Base-by-base conservation (phyloP, 2,797 vertebrate genomes). In the Phylloscopus collybita region DNA sequence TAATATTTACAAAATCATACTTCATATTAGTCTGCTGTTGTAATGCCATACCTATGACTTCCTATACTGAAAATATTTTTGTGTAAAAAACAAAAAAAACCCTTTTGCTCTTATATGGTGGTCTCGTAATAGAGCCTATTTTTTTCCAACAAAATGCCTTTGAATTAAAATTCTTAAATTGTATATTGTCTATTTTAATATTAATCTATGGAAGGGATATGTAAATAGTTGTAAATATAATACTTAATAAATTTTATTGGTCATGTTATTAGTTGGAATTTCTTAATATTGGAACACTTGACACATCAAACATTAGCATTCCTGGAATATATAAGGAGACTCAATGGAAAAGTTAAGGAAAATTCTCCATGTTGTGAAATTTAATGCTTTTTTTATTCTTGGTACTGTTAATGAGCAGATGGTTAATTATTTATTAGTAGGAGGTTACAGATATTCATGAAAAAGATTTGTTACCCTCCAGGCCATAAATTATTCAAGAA, bases 201-300 rank as follows among this genome's bases (percentile, higher is more conserved):
- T 98, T 99, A 99, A 99, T 98, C 98, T 99, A 99, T 99, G 98
- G 98, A 98, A 99, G 97, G 98, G 98, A 98, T 98, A 97, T 99
- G 99, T 99, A 99, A 98, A 99, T 99, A 99, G 98, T 98, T 99
- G 99, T 99, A 99, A 97, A 99, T 99, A 99, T 97, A 98, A 98
- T 98, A 98, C 99, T 99, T 99, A 99, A 99, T 99, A 99, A 99
- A 99, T 99, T 99, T 99, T 99, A 99, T 99, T 99, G 99, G 99
- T 99, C 97, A 98, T 99, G 99, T 99, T 99, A 97, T 88, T 95
- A 96, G 91, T 96, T 97, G 95, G 97, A 92, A 91, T 97, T 96
- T 96, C 92, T 97, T 97, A 92, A 90, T 95, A 80, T 89, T 76
- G 83, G 97, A 90, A 95, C 76, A 82, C 61, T 91, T 91, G 79